phyloP scores from a whole-genome alignment of 1,140 invertebrate species.

The Pinna nobilis region DNA sequence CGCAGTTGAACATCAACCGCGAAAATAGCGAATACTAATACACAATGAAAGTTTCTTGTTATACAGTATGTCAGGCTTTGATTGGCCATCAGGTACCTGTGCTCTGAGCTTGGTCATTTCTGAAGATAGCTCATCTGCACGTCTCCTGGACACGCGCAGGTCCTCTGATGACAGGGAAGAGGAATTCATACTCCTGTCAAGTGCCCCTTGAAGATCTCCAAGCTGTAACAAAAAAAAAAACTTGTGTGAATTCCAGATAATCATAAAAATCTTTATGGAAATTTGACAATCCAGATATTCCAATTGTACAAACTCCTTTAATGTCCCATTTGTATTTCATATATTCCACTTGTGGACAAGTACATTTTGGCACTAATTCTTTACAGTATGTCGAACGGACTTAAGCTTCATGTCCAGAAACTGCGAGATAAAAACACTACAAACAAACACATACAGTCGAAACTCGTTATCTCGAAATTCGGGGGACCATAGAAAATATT shows the following conservation, averaged over 20 bases:
- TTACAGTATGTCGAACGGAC: neutral
- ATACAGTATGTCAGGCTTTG: too few relatives aligned
- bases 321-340: neutral
- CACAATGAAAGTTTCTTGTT: too few relatives aligned
- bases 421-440: too few relatives aligned
- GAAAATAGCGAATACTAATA: too few relatives aligned
- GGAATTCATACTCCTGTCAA: slow-evolving; percentile 74
- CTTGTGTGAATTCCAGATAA: neutral
- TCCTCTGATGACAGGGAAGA: slow-evolving; percentile 84
- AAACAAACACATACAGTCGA: too few relatives aligned
- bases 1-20: too few relatives aligned
- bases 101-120: slow-evolving; percentile 82
- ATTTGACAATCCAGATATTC: neutral
- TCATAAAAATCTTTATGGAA: neutral
- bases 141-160: slow-evolving; percentile 82
- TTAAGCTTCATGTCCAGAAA: too few relatives aligned
- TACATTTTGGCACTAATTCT: neutral
- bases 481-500: too few relatives aligned
- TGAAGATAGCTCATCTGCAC: slow-evolving; percentile 84
- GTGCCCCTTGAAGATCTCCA: slow-evolving; percentile 58
- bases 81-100: too few relatives aligned
- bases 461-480: too few relatives aligned
- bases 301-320: neutral
- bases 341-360: neutral
- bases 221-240: slow-evolving; percentile 51